A percentile compares a stretch with the other conserved stretches of the same genome.
phyloP scores from a whole-genome alignment of 1,140 invertebrate species.

The Drosophila varians region DNA sequence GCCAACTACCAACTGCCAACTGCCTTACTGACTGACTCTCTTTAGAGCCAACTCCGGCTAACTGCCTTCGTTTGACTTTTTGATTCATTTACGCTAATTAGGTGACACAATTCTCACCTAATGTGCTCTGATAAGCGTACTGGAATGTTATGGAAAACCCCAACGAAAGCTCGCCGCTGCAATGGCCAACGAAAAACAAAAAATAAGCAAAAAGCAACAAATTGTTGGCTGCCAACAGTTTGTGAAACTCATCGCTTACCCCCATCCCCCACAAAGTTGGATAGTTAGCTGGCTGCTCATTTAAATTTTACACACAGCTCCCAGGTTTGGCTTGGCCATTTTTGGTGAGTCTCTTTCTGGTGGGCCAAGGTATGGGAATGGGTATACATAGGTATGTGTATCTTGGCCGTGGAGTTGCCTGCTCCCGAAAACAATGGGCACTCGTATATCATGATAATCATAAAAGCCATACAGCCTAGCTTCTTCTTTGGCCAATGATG shows the following conservation, averaged over 20 bases:
- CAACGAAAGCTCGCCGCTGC: conserved; percentile 4
- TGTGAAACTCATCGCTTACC: conserved; percentile 25
- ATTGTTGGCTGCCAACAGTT: conserved; percentile 65
- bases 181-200: conserved; percentile 14
- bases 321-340: conserved; percentile 62
- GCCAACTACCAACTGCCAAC: conserved; percentile 1
- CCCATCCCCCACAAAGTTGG: background rate
- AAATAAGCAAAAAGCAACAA: conserved; percentile 49
- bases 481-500: conserved; percentile 1
- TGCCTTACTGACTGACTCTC: conserved; percentile 5
- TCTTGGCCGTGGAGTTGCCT: conserved; percentile 37
- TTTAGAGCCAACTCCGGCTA: conserved; percentile 27
- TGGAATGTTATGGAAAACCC: conserved; percentile 55
- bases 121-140: conserved; percentile 76
- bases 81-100: conserved; percentile 83
- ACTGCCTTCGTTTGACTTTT: conserved; percentile 56
- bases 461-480: conserved; percentile 58
- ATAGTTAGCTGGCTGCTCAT: conserved; percentile 63
- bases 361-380: background rate
- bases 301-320: conserved; percentile 75
- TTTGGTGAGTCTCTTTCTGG: conserved; percentile 61
- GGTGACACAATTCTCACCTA: conserved; percentile 83
- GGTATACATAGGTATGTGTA: conserved; percentile 8
- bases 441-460: conserved; percentile 81
- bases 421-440: conserved; percentile 75